Conservation (phyloP, 2,113 vertebrate genomes). For the Hirundichthys speculiger region DNA sequence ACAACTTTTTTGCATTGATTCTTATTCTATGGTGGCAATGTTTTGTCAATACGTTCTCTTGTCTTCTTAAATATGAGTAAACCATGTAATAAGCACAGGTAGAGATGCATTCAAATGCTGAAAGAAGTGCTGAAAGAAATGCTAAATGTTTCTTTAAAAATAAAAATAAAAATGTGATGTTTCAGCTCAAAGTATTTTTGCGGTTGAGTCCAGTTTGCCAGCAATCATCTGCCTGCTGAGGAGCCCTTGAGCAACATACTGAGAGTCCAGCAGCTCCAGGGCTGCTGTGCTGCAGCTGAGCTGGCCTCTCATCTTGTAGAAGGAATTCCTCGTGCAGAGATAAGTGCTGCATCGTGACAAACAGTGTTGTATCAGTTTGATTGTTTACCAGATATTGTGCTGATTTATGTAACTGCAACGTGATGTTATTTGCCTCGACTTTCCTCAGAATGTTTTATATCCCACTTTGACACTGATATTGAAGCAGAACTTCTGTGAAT, state of each 20-base stretch:
- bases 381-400: neutral
- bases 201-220: neutral
- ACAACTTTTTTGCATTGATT: no score
- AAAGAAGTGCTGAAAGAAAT: no score
- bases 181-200: neutral
- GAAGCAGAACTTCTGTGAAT: conserved; percentile 36
- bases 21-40: no score
- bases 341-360: neutral
- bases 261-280: neutral
- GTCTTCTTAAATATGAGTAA: no score
- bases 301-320: conserved; percentile 27
- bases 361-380: neutral
- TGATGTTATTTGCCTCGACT: neutral
- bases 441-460: conserved; percentile 46
- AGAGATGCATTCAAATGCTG: no score
- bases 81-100: no score
- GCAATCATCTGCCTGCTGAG: conserved; percentile 14
- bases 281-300: neutral
- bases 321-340: neutral
- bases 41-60: no score
- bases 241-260: conserved; percentile 17
- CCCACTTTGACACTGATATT: conserved; percentile 21
- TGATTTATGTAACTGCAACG: neutral
- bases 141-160: no score
- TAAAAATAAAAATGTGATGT: no score